phyloP scores from a whole-genome alignment of 2,113 vertebrate genomes.

The Pygoscelis antarcticus region DNA sequence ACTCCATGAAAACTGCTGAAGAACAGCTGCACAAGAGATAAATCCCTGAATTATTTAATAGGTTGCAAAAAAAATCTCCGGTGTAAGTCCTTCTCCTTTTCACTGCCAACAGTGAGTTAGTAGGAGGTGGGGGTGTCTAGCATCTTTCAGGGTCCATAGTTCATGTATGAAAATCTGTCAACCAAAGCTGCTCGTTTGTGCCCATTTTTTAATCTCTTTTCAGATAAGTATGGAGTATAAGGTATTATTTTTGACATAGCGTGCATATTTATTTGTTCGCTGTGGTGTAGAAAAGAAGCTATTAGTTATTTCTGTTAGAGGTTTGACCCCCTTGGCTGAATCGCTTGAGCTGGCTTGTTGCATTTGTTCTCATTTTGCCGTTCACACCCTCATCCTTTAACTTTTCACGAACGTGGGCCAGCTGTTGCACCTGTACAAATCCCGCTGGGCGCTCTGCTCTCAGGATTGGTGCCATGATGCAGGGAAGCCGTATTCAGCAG shows the following conservation, averaged over 20 bases:
- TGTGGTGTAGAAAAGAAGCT: background rate
- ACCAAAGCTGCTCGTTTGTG: accelerated
- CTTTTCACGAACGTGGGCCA: background rate
- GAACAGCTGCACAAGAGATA: background rate
- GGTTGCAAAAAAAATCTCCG: background rate
- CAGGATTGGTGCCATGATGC: background rate
- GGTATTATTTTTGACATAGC: background rate
- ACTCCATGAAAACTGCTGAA: background rate
- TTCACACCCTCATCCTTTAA: background rate
- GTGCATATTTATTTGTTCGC: background rate
- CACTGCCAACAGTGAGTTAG: background rate
- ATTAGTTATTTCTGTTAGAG: background rate
- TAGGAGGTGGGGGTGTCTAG: background rate
- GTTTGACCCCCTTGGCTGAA: background rate
- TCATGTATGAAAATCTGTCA: background rate
- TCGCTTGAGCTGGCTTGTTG: background rate
- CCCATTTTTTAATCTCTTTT: background rate
- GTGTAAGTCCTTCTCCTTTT: background rate
- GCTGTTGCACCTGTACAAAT: background rate
- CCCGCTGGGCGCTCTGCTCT: background rate
- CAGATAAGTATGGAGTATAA: background rate
- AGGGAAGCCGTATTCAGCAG: background rate
- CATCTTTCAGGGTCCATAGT: background rate
- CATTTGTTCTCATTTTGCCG: background rate
- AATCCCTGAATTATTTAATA: conserved; percentile 18